These are phyloP conservation scores for Ctenoplectra terminalis DNA, from an alignment of 1,140 invertebrate species.

Conservation along the genomic window DNA sequence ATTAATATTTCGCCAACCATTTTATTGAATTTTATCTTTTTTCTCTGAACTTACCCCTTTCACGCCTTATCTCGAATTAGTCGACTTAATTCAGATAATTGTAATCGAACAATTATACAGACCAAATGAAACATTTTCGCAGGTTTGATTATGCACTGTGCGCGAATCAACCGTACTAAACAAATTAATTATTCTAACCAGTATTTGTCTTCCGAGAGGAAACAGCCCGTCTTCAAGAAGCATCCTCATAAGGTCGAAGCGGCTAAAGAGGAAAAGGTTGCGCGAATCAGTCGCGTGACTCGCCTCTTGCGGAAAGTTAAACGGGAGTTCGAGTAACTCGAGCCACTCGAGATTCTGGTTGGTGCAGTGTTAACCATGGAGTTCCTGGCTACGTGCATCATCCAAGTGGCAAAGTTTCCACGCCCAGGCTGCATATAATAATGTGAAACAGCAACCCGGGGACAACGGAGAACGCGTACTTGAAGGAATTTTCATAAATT, in stretches of 20 bases:
- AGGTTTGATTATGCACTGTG: no score
- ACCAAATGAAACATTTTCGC: no score
- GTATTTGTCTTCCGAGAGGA: not conserved
- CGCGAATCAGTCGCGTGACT: conserved; percentile 41
- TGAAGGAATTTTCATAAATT: conserved; percentile 10
- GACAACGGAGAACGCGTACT: not conserved
- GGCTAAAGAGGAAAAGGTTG: not conserved
- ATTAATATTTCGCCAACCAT: not conserved
- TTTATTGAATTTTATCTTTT: not conserved
- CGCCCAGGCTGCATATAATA: conserved; percentile 21
- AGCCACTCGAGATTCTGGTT: conserved; percentile 42
- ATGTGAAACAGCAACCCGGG: not conserved
- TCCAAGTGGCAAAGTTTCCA: conserved; percentile 35
- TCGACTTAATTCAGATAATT: no score
- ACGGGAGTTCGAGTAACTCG: conserved; percentile 34
- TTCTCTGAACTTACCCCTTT: no score
- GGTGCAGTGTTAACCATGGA: conserved; percentile 19
- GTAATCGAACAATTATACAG: no score
- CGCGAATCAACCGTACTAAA: no score
- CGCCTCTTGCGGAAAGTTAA: conserved; percentile 36
- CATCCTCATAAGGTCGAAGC: not conserved
- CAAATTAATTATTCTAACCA: no score
- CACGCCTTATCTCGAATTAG: no score
- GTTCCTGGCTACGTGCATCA: conserved; percentile 30
- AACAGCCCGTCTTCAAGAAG: not conserved